phyloP scores from a whole-genome alignment of 1,140 invertebrate genomes.

The Nixonia krombeini region DNA sequence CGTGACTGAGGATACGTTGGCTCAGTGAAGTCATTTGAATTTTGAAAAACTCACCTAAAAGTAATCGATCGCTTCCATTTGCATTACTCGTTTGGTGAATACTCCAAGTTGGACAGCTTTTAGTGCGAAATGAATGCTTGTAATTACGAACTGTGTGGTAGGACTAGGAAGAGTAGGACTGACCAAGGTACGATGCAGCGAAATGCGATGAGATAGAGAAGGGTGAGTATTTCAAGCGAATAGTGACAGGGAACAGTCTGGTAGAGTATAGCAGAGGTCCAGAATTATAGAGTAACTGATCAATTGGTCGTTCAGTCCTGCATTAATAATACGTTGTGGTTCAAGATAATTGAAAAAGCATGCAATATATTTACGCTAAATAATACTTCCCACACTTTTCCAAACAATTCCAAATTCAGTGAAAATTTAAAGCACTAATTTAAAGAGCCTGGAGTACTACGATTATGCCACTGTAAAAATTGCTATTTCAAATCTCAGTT shows the following conservation, averaged over 20 bases:
- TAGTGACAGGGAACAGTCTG: constrained; percentile 45
- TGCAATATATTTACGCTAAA: too few species aligned
- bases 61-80: constrained; percentile 42
- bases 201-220: constrained; percentile 42
- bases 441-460: too few species aligned
- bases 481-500: too few species aligned
- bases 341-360: too few species aligned
- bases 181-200: constrained; percentile 46
- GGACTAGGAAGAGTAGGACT: constrained; percentile 38
- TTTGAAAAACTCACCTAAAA: constrained; percentile 26
- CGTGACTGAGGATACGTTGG: too few species aligned
- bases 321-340: background rate
- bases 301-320: constrained; percentile 40
- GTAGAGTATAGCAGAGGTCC: constrained; percentile 26
- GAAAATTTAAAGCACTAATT: too few species aligned
- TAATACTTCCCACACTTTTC: too few species aligned
- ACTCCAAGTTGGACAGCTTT: constrained; percentile 54
- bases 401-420: too few species aligned
- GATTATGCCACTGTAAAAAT: too few species aligned
- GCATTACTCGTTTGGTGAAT: constrained; percentile 46
- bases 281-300: constrained; percentile 46
- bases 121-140: constrained; percentile 67
- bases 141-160: constrained; percentile 59
- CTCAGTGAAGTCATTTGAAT: background rate
- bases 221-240: constrained; percentile 38